Conservation (phyloP, 1,140 invertebrate species). For the Drosophila willistoni region DNA sequence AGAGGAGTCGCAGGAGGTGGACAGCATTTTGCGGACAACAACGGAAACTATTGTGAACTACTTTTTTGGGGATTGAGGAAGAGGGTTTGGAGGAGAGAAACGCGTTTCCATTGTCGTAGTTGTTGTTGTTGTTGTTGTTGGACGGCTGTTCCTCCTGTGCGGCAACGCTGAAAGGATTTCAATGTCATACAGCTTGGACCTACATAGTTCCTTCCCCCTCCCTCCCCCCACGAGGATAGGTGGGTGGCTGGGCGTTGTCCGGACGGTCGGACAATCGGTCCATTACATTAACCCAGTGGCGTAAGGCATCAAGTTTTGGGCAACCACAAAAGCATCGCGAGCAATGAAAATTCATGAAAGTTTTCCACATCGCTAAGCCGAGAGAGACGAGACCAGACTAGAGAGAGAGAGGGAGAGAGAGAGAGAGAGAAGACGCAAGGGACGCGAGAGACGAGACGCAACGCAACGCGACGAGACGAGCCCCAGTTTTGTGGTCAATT, state of each 20-base stretch:
- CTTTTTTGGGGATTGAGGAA: constrained; percentile 21
- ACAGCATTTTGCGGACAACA: constrained; percentile 7
- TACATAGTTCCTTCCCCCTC: background rate
- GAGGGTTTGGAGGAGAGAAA: constrained; percentile 20
- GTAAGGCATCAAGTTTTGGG: constrained; percentile 57
- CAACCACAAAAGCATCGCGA: constrained; percentile 66
- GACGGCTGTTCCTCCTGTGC: constrained; percentile 17
- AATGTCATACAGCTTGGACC: constrained; percentile 58
- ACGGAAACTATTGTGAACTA: constrained; percentile 58
- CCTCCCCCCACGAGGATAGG: no score
- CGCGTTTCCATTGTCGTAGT: constrained; percentile 35
- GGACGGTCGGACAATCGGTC: constrained; percentile 16
- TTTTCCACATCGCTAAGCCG: constrained; percentile 39
- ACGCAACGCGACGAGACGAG: constrained; percentile 19
- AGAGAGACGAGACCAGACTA: constrained; percentile 11
- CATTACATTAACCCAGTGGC: constrained; percentile 64
- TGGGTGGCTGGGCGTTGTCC: no score
- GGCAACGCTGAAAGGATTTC: constrained; percentile 69
- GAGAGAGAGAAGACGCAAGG: background rate
- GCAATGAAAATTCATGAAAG: constrained; percentile 72
- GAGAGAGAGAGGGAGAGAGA: background rate
- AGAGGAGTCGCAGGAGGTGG: background rate
- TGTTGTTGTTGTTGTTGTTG: constrained; percentile 1
- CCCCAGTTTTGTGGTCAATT: constrained; percentile 78
- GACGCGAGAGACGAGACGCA: background rate